Base-by-base conservation (phyloP, 2,888 invertebrate species). In the Dolomedes plantarius region DNA sequence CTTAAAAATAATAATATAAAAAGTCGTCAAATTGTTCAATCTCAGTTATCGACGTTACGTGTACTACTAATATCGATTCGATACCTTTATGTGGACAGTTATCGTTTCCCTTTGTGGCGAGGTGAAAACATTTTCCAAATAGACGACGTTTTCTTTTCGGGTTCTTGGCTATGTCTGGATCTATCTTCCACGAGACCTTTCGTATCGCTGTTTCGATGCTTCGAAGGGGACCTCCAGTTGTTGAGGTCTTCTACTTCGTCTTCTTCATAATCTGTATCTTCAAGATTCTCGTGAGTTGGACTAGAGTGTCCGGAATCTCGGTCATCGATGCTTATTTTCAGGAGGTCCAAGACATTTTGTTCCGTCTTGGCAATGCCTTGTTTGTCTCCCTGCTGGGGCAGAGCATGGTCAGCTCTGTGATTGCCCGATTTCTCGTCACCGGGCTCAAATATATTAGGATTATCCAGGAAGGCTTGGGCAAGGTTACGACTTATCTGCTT, bases 401-500 rank as follows among this genome's bases (percentile, higher is more conserved):
- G 9, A 19, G 41, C 36, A n/a, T 83, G 83, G 23, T 83, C 77
- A 0, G 32, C 46, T 39, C 56, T 72, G 39, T 77, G 77, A 32
- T 16, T 31, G 2, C 75, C 80, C 1, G 46, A 29, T 27, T 79
- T 79, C 28, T 77, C 68, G 16, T 62, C 72, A 16, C 73, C 77
- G 5, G 81, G 77, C 39, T 87, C 87, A 29, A 82, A 82, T 16
- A 85, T 72, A 27, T 81, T 69, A 3, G 88, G 88, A 23, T 88
- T 83, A 3, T 88, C 88, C 50, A 88, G 23, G 50, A 88, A 88
- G 0, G 90, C 90, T 89, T 95, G 95, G 90, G 95, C 94, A 89
- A 96, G 93, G 91, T 95, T 95, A 39, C 96, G 93, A 95, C 95
- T 96, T 90, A 96, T 95, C 92, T 95, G 95, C 92, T 95, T 95